Evolutionary conservation across 92 coral and sea anemone species (phyloP), one percentile per base, ranked within the genome.

Genomic region (Montipora capitata): DNA sequence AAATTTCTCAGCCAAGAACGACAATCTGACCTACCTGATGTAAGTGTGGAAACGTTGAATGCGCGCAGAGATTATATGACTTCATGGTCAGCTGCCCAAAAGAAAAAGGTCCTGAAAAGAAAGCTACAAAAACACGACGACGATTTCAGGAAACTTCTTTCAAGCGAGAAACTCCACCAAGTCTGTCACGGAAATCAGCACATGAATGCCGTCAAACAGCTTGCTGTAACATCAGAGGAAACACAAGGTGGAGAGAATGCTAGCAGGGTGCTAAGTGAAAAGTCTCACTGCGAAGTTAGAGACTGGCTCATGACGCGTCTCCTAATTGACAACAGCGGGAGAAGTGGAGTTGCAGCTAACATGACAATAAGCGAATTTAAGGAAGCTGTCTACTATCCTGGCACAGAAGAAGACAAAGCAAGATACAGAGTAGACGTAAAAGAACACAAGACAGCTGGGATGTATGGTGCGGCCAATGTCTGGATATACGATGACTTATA

Each of bases 291-390:
- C 18, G 84, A 91, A 74, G 73, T 91, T 4, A 42, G 89, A 51
- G 93, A 89, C 67, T 77, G 83, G 69, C 59, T 89, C 4, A 89
- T 89, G 43, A 80, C 90, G 13, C 83, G 90, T 40, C 76, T 84
- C n/a, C 68, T 85, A 45, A 90, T 85, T 71, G 90, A 90, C 67
- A 90, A 90, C 68, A 77, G 86, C 63, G 90, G 93, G 38, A 66
- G 90, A 71, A 79, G 90, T 64, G 93, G 93, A 13, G 69, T 90
- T 54, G 93, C 72, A 39, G 79, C 86, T 12, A 85, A 85, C 40
- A 79, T 90, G 78, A 90, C 86, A 43, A 77, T 85, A 40, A 44
- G 45, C 44, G 82, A 90, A 73, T 90, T 85, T 58, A 84, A 78
- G 76, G 90, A 75, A 16, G 94, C 88, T 70, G 84, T 76, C 40